Base-by-base conservation (phyloP, 2,113 vertebrate genomes). In the Heterotis niloticus region DNA sequence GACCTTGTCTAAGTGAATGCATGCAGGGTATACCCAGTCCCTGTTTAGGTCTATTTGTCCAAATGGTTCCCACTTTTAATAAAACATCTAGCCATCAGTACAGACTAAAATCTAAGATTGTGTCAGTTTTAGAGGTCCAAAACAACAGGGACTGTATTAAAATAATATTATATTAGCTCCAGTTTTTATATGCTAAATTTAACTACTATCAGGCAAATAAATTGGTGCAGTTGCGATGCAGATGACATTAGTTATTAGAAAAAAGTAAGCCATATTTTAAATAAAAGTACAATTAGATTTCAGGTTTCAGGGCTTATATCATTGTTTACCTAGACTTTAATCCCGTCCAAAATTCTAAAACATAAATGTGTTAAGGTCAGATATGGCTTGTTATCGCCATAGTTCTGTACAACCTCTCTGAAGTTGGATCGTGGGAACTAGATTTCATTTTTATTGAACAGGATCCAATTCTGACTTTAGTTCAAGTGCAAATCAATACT, bases 1-100 rank as follows among this genome's bases (percentile, higher is more conserved):
- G 79, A 66, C 82, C 83, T 75, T 78, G 73, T 62, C 60, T 62
- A 79, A 79, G 82, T 78, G 82, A 83, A 78, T 76, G 59, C 59
- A 60, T 29, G 17, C 18, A 23, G 18, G 64, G 64, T 5, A 5
- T 78, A 81, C 75, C 76, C 76, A 59, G 64, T 80, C 54, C 23
- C 74, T 44, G 69, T 29, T 70, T 69, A 83, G 67, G 78, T 83
- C 72, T 68, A 72, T 34, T 44, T 29, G 76, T 44, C 34, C 68
- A 4, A 44, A 44, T 17, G 59, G 59, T 20, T 62, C 14, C 59
- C 10, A 62, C 20, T 62, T 62, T 17, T 20, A 62, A 20, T 20
- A 62, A 62, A 62, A 20, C 59, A 62, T 62, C 10, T 20, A 62
- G 59, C 20, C 14, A 62, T 20, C 59, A 62, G 59, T 20, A 62